phyloP scores from a whole-genome alignment of 2,113 vertebrate genomes.

The Plotosus lineatus region DNA sequence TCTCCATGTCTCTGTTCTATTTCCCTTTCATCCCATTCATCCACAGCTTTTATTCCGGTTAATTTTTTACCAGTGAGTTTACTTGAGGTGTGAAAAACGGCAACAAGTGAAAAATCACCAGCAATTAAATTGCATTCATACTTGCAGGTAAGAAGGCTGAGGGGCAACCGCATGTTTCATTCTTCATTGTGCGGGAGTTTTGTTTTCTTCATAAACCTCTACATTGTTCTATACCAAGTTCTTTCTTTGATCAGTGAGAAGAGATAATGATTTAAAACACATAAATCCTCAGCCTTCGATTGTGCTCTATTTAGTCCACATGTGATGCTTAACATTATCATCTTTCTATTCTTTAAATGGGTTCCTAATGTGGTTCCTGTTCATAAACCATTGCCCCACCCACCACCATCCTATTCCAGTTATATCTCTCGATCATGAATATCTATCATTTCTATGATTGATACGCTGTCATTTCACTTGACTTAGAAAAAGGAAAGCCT shows the following conservation, averaged over 20 bases:
- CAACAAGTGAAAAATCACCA: slow-evolving; percentile 74
- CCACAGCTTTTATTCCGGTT: slow-evolving; percentile 60
- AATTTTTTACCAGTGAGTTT: slow-evolving; percentile 52
- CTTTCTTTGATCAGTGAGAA: slow-evolving; percentile 24
- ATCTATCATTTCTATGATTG: slow-evolving; percentile 14
- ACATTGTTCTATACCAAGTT: slow-evolving; percentile 13
- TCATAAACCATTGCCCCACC: too few species aligned
- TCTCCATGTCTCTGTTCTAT: slow-evolving; percentile 58
- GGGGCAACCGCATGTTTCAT: slow-evolving; percentile 58
- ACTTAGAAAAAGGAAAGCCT: background rate
- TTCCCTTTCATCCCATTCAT: slow-evolving; percentile 38
- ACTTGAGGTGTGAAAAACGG: slow-evolving; percentile 63
- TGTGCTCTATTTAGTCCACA: background rate
- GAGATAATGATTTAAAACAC: slow-evolving; percentile 7
- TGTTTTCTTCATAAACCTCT: slow-evolving; percentile 12
- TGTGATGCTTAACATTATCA: background rate
- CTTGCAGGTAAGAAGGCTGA: slow-evolving; percentile 70
- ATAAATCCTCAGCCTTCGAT: background rate
- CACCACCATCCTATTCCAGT: background rate
- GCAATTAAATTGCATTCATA: slow-evolving; percentile 76
- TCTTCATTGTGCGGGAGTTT: slow-evolving; percentile 34
- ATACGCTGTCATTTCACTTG: background rate
- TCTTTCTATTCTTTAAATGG: slow-evolving; percentile 13
- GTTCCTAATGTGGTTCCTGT: background rate
- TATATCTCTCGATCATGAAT: slow-evolving; percentile 11